Base-by-base conservation (phyloP, 2,113 vertebrate species). In the Vulpes ferrilata region DNA sequence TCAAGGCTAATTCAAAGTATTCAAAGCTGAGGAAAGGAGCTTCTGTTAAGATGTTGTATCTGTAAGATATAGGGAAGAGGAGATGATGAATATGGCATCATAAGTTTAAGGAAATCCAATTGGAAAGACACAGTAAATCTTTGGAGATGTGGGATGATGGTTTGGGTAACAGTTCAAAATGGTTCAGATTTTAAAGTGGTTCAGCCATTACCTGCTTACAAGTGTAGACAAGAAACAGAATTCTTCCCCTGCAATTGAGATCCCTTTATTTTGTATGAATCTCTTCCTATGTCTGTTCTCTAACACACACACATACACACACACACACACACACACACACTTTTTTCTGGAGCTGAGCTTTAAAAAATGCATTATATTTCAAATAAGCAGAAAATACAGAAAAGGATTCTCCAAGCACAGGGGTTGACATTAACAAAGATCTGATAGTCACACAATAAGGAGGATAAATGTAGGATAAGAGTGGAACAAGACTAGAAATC, bases 31-130 rank as follows among this genome's bases (percentile, higher is more conserved):
- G 30, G 60, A 35, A 2, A 22, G 35, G 7, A 80, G 67, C 10
- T 69, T 74, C 32, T 84, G 19, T 92, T 59, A 83, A 83, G 1
- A 90, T 43, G 43, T 43, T 43, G 43, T 43, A 43, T 43, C 7
- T 43, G 11, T 25, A 88, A 90, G 2, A 88, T 74, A 35, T 27
- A n/a, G 32, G 59, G 38, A 51, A 83, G 53, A n/a, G 38, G 93
- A 64, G 73, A 86, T 88, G 38, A 88, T 11, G 10, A 90, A 35
- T 76, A 62, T 19, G 22, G 60, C 11, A 6, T 51, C 5, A 64
- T 35, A 53, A 95, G 51, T 69, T 67, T 89, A 83, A 95, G 35
- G 20, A 93, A 93, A 87, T 43, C 0, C 25, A 92, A 38, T 65
- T 91, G 74, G 27, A 78, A 78, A 78, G 15, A 64, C 27, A n/a